Conservation (phyloP, 1,140 invertebrate species). For the Hesperophylax magnus region DNA sequence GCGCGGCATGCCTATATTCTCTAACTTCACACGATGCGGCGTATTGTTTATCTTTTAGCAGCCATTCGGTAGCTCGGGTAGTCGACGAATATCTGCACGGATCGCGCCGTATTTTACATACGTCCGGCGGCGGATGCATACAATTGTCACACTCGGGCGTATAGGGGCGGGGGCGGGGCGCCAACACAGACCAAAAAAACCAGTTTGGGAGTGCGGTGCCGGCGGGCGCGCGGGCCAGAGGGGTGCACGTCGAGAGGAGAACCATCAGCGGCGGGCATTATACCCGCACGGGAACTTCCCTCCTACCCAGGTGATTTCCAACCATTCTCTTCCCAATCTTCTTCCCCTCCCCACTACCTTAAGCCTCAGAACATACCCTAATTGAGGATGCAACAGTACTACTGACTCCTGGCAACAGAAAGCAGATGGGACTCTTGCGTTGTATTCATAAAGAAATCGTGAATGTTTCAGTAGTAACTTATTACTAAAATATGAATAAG, state of each 20-base stretch:
- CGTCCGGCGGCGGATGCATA: slow-evolving; percentile 17
- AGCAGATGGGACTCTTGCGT: no score
- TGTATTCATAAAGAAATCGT: no score
- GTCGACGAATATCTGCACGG: background rate
- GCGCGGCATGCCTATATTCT: no score
- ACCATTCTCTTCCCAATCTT: no score
- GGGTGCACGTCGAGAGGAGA: background rate
- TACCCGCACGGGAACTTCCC: background rate
- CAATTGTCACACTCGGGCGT: slow-evolving; percentile 12
- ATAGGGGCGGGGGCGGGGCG: background rate
- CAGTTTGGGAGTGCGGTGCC: background rate
- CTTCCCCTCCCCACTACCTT: no score
- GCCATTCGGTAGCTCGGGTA: background rate
- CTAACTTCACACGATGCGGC: no score
- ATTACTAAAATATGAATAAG: no score
- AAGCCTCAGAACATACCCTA: no score
- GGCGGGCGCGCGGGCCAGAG: background rate
- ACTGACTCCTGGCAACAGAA: no score
- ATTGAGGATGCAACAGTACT: no score
- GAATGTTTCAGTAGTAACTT: no score
- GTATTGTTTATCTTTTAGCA: background rate
- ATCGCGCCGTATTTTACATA: background rate
- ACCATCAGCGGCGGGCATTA: background rate
- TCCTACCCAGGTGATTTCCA: no score
- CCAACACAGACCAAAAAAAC: slow-evolving; percentile 1